Evolutionary conservation across 2,113 vertebrate genomes (phyloP).

Genomic region (Anas platyrhynchos): DNA sequence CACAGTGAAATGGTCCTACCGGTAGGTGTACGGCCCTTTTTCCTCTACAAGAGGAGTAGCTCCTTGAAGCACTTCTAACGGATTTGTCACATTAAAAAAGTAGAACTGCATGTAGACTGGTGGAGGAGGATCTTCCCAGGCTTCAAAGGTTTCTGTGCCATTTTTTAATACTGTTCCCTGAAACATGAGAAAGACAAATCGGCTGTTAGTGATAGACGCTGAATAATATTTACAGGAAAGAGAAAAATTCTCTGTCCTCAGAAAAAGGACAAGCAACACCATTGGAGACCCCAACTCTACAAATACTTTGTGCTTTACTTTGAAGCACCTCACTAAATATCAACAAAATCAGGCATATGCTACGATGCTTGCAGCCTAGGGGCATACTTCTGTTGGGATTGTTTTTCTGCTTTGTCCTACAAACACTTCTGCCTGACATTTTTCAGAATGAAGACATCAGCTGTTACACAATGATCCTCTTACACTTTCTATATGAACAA

Average conservation of each 20-base stretch:
- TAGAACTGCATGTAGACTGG: constrained; percentile 93
- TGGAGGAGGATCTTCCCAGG: constrained; percentile 90
- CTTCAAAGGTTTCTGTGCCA: constrained; percentile 86
- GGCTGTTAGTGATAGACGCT: not conserved
- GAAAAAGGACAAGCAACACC: not conserved
- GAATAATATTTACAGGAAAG: not conserved
- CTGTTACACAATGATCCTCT: not conserved
- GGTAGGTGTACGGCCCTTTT: constrained; percentile 93
- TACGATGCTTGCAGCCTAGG: not conserved
- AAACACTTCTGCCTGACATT: not conserved
- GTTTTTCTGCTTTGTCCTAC: not conserved
- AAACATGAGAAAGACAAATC: constrained; percentile 23
- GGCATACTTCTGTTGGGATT: not conserved
- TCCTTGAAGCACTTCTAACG: constrained; percentile 82
- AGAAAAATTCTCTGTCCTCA: not conserved
- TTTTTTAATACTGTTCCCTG: constrained; percentile 90
- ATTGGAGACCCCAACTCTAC: not conserved
- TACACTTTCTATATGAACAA: not conserved
- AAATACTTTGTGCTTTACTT: not conserved
- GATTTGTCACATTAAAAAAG: constrained; percentile 93
- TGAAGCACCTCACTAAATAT: not conserved
- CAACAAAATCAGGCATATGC: not conserved
- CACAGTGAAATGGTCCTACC: constrained; percentile 72
- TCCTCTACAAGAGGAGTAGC: constrained; percentile 82
- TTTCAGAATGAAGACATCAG: not conserved